Evolutionary conservation across 2,888 invertebrate species (phyloP).

Genomic region (Coenonympha arcania): DNA sequence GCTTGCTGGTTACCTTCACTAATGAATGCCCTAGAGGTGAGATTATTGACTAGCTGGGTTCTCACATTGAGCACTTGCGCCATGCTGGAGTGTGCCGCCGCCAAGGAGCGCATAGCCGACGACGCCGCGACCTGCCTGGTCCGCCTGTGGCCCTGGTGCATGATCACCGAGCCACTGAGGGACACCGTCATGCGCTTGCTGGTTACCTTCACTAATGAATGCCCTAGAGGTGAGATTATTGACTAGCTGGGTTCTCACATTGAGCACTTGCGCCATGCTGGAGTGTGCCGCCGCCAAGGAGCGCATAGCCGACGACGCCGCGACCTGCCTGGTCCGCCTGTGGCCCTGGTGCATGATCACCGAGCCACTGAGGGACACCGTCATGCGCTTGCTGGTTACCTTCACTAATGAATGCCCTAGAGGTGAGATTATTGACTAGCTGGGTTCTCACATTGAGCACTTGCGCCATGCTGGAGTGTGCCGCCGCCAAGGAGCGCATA

Average conservation of each 20-base stretch:
- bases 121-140: slow-evolving; percentile 74
- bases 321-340: slow-evolving; percentile 75
- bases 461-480: slow-evolving; percentile 74
- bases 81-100: slow-evolving; percentile 67
- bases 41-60: slow-evolving; percentile 53
- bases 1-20: slow-evolving; percentile 77
- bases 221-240: slow-evolving; percentile 70
- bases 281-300: slow-evolving; percentile 72
- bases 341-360: slow-evolving; percentile 80
- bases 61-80: slow-evolving; percentile 75
- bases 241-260: slow-evolving; percentile 69
- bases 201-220: slow-evolving; percentile 77
- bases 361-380: slow-evolving; percentile 66
- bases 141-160: slow-evolving; percentile 80
- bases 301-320: slow-evolving; percentile 68
- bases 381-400: slow-evolving; percentile 75
- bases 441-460: slow-evolving; percentile 73
- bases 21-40: slow-evolving; percentile 77
- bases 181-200: slow-evolving; percentile 73
- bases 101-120: slow-evolving; percentile 73
- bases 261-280: slow-evolving; percentile 76
- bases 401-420: slow-evolving; percentile 76
- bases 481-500: slow-evolving; percentile 70
- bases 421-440: slow-evolving; percentile 69
- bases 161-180: slow-evolving; percentile 70